These are phyloP conservation scores for Drosophila bifasciata DNA, from an alignment of 1,140 invertebrate genomes.

Conservation along the genomic window DNA sequence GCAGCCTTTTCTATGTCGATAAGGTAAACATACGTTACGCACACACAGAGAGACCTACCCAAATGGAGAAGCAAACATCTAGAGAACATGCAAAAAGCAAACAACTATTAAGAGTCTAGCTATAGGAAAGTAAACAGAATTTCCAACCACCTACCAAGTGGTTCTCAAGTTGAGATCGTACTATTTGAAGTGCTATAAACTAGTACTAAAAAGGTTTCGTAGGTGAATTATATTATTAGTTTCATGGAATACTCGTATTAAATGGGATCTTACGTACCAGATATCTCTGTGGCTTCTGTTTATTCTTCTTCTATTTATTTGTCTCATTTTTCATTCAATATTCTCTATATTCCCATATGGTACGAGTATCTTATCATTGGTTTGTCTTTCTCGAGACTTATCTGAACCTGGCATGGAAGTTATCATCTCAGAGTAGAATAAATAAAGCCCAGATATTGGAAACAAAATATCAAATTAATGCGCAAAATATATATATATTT, in stretches of 20 bases:
- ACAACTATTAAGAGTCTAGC: conserved; percentile 7
- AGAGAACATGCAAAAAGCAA: too few relatives aligned
- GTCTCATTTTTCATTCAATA: too few relatives aligned
- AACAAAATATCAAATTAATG: conserved; percentile 23
- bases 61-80: conserved; percentile 20
- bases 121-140: conserved; percentile 33
- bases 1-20: conserved; percentile 30
- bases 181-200: background rate
- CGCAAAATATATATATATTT: conserved; percentile 33
- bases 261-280: too few relatives aligned
- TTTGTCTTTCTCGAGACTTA: background rate
- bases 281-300: too few relatives aligned
- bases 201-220: background rate
- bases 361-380: background rate
- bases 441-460: conserved; percentile 1
- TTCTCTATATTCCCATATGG: background rate
- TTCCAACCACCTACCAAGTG: conserved; percentile 4
- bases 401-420: conserved; percentile 1
- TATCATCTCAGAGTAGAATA: background rate
- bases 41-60: conserved; percentile 6
- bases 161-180: conserved; percentile 3
- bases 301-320: background rate
- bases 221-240: background rate
- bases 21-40: conserved; percentile 33
- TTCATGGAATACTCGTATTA: too few relatives aligned